Conservation (phyloP, 2,888 invertebrate genomes). For the Melinopterus prodromus region DNA sequence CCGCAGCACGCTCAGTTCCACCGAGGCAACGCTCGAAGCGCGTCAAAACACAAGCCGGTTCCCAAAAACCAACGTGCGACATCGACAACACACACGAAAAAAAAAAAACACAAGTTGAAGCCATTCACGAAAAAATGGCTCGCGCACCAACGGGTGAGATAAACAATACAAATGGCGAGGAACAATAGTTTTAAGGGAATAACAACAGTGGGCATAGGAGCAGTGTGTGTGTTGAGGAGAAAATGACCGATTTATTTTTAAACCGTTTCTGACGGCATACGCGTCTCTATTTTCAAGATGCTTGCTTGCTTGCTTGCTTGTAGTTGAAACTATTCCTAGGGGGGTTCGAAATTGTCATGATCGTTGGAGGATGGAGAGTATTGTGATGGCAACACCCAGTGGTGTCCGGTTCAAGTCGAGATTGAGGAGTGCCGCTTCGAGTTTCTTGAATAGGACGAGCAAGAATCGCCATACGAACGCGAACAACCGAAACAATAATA, state of each 20-base stretch:
- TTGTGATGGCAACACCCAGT: conserved; percentile 62
- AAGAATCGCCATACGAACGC: conserved; percentile 35
- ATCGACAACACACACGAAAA: no score
- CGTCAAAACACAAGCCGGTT: neutral
- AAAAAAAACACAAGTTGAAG: neutral
- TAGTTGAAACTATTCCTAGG: neutral
- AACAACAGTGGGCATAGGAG: no score
- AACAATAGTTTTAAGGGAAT: no score
- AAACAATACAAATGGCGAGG: neutral
- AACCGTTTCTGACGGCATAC: neutral
- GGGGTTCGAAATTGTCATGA: neutral
- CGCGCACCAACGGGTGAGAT: neutral
- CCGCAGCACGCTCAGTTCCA: neutral
- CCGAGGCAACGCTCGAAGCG: neutral
- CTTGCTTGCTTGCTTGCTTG: neutral
- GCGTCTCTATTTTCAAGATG: neutral
- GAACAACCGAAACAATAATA: neutral
- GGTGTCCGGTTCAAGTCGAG: conserved; percentile 57
- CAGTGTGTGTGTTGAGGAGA: neutral
- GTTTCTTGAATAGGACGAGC: conserved; percentile 37
- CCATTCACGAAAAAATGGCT: neutral
- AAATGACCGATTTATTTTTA: conserved; percentile 7
- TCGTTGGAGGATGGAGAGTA: conserved; percentile 62
- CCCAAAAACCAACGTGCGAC: neutral
- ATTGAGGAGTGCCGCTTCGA: conserved; percentile 59